Evolutionary conservation across 2,888 invertebrate species (phyloP), one percentile per base, ranked within the genome.

Genomic region (Drosophila neoperkinsi): DNA sequence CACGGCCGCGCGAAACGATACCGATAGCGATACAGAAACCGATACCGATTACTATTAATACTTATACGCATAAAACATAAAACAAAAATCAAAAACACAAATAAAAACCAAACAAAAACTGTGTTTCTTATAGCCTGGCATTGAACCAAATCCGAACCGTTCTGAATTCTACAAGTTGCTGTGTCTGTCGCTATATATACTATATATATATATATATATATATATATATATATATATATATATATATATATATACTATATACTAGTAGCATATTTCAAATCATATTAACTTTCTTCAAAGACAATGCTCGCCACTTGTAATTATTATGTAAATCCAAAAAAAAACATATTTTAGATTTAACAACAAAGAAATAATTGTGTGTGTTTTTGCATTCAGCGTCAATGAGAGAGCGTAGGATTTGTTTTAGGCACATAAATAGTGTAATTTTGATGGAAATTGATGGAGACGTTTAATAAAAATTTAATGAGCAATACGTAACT

Each of bases 381-480:
- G 70, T 86, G 82, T 80, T 70, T 84, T 76, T 84, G 71, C 71
- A 77, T 78, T 78, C 75, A 74, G 60, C 25, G 66, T 33, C 7
- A 31, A 36, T 28, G 41, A 46, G 25, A 57, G 51, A 75, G 71
- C 69, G 67, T 73, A 81, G 79, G 67, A 79, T 77, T 90, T 79
- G 77, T 77, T 81, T 83, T 83, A 87, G 83, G 74, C 86, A 81
- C 85, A 81, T 88, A 90, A 90, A 69, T 89, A 89, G 89, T 87
- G 84, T 85, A 85, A 84, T 78, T 69, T 71, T 61, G 73, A 75
- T 74, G 68, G 60, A 66, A 69, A 77, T 73, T 81, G 74, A 86
- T 67, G 77, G 77, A 83, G 77, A 77, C 73, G 73, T 84, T 84
- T 75, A 86, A 88, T 90, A 86, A 90, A 85, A 80, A 77, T 82